These are phyloP conservation scores for Notocelia uddmanniana DNA, from an alignment of 2,888 invertebrate species.

Conservation along the genomic window DNA sequence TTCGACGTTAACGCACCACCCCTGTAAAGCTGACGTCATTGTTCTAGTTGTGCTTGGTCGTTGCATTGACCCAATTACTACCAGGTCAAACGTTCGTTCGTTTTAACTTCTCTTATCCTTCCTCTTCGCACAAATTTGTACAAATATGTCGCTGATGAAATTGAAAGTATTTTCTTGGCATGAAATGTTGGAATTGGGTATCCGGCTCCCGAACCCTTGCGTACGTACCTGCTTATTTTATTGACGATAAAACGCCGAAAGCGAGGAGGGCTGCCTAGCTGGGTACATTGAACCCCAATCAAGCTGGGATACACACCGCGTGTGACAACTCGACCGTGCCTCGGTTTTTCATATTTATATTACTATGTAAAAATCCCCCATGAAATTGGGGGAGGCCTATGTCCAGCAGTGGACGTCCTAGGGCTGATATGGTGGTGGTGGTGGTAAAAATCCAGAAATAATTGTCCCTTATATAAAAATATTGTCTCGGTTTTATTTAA, in stretches of 20 bases:
- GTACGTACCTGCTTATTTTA: conserved; percentile 48
- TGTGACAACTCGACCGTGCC: conserved; percentile 44
- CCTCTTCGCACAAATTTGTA: conserved; percentile 10
- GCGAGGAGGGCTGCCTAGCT: conserved; percentile 47
- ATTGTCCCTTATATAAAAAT: background rate
- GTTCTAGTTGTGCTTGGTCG: conserved; percentile 42
- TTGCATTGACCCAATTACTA: conserved; percentile 47
- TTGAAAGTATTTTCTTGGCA: conserved; percentile 24
- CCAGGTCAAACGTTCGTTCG: conserved; percentile 32
- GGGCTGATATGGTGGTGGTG: no score
- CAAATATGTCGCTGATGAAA: background rate
- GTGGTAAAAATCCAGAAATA: conserved; percentile 2
- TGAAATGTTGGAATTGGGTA: conserved; percentile 24
- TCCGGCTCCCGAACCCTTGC: conserved; percentile 42
- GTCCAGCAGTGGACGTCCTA: no score
- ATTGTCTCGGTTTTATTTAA: background rate
- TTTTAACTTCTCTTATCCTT: conserved; percentile 6
- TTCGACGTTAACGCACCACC: conserved; percentile 5
- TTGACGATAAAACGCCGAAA: conserved; percentile 51
- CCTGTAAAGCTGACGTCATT: conserved; percentile 37
- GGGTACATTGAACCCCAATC: conserved; percentile 50
- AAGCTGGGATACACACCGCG: conserved; percentile 41
- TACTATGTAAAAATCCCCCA: conserved; percentile 5
- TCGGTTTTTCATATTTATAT: conserved; percentile 30
- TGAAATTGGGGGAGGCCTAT: no score